phyloP scores from a whole-genome alignment of 2,113 vertebrate genomes.

The Jaculus jaculus region DNA sequence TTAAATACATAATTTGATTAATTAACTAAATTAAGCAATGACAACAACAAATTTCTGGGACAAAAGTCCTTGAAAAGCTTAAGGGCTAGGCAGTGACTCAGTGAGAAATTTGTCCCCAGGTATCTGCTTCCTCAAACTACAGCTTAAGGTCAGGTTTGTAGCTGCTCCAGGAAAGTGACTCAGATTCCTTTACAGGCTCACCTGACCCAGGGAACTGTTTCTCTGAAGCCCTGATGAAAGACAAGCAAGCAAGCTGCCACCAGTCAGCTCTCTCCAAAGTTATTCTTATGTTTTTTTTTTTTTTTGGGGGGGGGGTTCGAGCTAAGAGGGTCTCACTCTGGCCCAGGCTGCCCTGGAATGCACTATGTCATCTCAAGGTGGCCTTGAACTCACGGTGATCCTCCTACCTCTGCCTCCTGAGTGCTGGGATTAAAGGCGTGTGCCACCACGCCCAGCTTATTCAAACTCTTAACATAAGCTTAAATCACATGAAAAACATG shows the following conservation, averaged over 20 bases:
- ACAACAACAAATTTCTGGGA: slow-evolving; percentile 45
- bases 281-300: too few relatives aligned
- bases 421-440: too few relatives aligned
- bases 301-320: too few relatives aligned
- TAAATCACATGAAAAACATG: slow-evolving; percentile 29
- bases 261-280: background rate
- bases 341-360: too few relatives aligned
- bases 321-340: too few relatives aligned
- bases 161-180: slow-evolving; percentile 27
- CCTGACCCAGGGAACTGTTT: background rate
- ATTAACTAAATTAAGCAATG: too few relatives aligned
- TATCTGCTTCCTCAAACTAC: slow-evolving; percentile 53
- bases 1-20: too few relatives aligned
- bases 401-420: too few relatives aligned
- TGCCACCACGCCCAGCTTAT: background rate
- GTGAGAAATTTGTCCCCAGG: slow-evolving; percentile 30
- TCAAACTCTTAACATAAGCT: slow-evolving; percentile 54
- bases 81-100: slow-evolving; percentile 60
- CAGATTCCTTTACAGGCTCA: slow-evolving; percentile 34
- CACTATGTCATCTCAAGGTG: too few relatives aligned
- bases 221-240: background rate
- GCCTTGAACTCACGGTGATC: too few relatives aligned
- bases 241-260: slow-evolving; percentile 19
- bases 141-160: slow-evolving; percentile 14
- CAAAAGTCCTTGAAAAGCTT: slow-evolving; percentile 57